Conservation (phyloP, 2,797 vertebrate species). For the Merluccius polli region DNA sequence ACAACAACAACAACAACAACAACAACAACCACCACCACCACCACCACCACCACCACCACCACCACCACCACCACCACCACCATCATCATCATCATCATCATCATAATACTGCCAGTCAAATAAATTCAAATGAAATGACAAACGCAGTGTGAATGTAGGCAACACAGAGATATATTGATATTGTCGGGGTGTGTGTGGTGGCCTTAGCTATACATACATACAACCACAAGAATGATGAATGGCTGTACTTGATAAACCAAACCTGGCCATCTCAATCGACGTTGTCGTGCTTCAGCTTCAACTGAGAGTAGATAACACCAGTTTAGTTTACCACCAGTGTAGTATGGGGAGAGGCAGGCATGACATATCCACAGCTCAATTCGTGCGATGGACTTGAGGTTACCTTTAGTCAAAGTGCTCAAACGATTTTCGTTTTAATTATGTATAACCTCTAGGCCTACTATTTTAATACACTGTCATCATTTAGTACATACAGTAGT, state of each 20-base stretch:
- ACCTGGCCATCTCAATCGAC: neutral
- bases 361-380: neutral
- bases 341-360: neutral
- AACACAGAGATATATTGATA: neutral
- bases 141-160: neutral
- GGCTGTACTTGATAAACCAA: neutral
- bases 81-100: too few species aligned
- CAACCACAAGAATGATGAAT: neutral
- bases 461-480: slow-evolving; percentile 2
- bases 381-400: neutral
- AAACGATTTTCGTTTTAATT: slow-evolving; percentile 13
- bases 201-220: neutral
- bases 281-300: neutral
- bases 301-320: neutral
- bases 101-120: too few species aligned
- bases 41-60: too few species aligned
- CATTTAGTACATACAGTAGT: slow-evolving; percentile 10
- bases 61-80: too few species aligned
- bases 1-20: too few species aligned
- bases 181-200: neutral
- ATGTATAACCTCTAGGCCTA: slow-evolving; percentile 17
- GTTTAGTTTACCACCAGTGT: neutral
- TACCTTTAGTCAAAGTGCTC: neutral
- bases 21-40: too few species aligned
- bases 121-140: too few species aligned